A percentile compares a stretch with the other conserved stretches of the same genome.
Conservation (phyloP, 1,140 invertebrate genomes). For the Ceratitis capitata region DNA sequence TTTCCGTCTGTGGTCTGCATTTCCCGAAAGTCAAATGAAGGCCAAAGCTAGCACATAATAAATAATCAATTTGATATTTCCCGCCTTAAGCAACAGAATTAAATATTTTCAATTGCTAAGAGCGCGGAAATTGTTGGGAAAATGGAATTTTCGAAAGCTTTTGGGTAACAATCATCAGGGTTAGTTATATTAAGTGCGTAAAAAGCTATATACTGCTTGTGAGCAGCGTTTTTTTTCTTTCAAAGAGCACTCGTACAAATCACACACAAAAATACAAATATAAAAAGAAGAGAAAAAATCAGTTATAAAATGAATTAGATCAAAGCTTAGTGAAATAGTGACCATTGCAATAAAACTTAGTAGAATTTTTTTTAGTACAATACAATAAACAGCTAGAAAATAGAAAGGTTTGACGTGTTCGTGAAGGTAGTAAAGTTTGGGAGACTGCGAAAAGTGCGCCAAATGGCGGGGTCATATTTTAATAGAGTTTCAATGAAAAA, state of each 20-base stretch:
- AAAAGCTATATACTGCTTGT: no score
- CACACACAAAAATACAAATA: not conserved
- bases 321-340: not conserved
- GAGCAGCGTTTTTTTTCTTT: not conserved
- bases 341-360: slow-evolving; percentile 18
- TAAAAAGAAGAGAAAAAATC: not conserved
- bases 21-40: slow-evolving; percentile 42
- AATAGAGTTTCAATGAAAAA: no score
- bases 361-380: not conserved
- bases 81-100: not conserved
- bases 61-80: not conserved
- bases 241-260: slow-evolving; percentile 37
- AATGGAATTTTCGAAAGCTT: not conserved
- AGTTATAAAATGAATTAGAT: not conserved
- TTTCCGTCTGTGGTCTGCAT: slow-evolving; percentile 51
- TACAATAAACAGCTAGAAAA: not conserved
- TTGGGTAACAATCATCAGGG: not conserved
- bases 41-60: slow-evolving; percentile 24
- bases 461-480: no score
- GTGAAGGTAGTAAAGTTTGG: not conserved
- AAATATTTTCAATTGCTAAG: not conserved
- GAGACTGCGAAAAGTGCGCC: not conserved
- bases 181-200: not conserved
- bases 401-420: not conserved
- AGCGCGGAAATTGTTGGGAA: not conserved